Conservation (phyloP, 2,888 invertebrate genomes). For the Parnassius glacialis region DNA sequence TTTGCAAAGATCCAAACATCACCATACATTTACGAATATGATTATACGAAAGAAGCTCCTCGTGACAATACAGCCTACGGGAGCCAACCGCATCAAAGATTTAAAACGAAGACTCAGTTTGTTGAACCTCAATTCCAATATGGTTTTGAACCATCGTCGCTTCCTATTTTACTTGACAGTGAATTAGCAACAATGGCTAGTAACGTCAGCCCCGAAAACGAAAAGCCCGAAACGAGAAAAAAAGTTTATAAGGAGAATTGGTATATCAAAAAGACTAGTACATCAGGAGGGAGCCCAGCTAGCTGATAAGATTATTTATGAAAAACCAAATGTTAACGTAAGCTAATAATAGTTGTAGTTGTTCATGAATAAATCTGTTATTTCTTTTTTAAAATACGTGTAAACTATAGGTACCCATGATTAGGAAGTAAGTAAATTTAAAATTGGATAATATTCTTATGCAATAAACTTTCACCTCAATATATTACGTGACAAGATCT, state of each 20-base stretch:
- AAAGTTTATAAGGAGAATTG: constrained; percentile 73
- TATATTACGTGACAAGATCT: constrained; percentile 64
- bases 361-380: constrained; percentile 37
- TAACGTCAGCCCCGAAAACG: constrained; percentile 63
- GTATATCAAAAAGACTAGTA: constrained; percentile 71
- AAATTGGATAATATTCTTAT: constrained; percentile 38
- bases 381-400: constrained; percentile 26
- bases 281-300: constrained; percentile 58
- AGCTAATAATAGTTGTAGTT: constrained; percentile 43
- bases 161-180: constrained; percentile 64
- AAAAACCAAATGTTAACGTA: constrained; percentile 35
- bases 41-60: constrained; percentile 53
- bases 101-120: constrained; percentile 58
- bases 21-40: constrained; percentile 53
- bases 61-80: constrained; percentile 58
- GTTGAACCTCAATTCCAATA: constrained; percentile 75
- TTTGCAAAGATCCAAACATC: constrained; percentile 53
- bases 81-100: constrained; percentile 53
- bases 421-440: neutral
- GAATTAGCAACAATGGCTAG: constrained; percentile 70
- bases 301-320: constrained; percentile 68
- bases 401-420: neutral
- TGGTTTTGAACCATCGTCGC: constrained; percentile 68
- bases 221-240: constrained; percentile 65
- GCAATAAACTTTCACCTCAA: constrained; percentile 68